These are phyloP conservation scores for Haemorhous mexicanus DNA, from an alignment of 2,113 vertebrate species.

Conservation along the genomic window DNA sequence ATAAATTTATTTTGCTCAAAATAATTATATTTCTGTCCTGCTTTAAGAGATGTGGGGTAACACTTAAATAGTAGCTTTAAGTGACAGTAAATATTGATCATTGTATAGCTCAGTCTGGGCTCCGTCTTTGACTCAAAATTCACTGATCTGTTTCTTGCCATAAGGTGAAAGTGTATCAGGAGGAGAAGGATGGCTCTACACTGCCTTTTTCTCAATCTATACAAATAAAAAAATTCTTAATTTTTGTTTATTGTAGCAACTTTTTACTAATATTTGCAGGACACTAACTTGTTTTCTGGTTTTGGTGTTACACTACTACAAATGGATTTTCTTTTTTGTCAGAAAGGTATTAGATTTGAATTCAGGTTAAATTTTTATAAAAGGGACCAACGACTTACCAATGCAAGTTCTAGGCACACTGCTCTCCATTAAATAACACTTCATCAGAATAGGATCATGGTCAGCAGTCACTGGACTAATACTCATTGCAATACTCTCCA, in stretches of 20 bases:
- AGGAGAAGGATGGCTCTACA: not conserved
- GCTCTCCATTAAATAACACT: not conserved
- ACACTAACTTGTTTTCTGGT: not conserved
- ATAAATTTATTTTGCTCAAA: not conserved
- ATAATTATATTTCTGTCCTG: not conserved
- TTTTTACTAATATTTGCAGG: not conserved
- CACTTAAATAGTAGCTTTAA: not conserved
- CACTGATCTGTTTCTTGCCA: not conserved
- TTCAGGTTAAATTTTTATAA: not conserved
- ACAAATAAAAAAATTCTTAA: not conserved
- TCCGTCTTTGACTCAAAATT: not conserved
- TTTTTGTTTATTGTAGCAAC: not conserved
- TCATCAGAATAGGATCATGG: not conserved
- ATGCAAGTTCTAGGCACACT: not conserved
- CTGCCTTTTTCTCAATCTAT: not conserved
- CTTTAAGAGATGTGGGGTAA: not conserved
- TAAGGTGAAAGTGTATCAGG: not conserved
- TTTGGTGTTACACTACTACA: not conserved
- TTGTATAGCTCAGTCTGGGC: not conserved
- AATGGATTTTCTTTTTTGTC: not conserved
- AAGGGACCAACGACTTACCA: not conserved
- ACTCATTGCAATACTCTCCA: not conserved
- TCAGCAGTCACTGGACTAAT: not conserved
- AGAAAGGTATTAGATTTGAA: not conserved
- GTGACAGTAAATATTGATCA: not conserved